Evolutionary conservation across 2,797 vertebrate genomes (phyloP).

Genomic region (Sebastolobus alascanus): DNA sequence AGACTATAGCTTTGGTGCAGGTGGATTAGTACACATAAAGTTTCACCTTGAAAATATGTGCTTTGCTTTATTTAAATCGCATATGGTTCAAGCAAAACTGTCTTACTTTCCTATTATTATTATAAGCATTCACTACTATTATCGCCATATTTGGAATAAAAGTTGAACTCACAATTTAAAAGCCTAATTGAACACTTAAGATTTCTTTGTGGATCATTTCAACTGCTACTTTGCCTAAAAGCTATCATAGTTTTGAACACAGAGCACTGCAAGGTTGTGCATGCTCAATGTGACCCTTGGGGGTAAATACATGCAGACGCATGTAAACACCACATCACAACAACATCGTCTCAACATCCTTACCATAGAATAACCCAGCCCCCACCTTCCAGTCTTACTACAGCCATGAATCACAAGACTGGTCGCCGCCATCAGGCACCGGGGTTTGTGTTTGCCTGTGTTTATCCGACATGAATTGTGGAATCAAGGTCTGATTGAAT

Average conservation of each 20-base stretch:
- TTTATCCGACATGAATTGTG: not conserved
- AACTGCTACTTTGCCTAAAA: not conserved
- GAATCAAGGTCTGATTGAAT: conserved; percentile 13
- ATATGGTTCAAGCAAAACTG: not conserved
- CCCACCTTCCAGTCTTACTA: conserved; percentile 32
- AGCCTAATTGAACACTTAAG: not conserved
- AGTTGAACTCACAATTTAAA: not conserved
- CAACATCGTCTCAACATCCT: conserved; percentile 14
- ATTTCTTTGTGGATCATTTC: not conserved
- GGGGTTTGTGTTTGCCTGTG: conserved; percentile 1
- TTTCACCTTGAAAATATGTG: conserved; percentile 53
- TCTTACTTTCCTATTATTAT: conserved; percentile 5
- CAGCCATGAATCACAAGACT: conserved; percentile 55
- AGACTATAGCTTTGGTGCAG: conserved; percentile 36
- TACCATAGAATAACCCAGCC: conserved; percentile 27
- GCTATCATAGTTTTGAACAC: conserved; percentile 9
- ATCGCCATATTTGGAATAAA: not conserved
- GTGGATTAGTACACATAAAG: conserved; percentile 40
- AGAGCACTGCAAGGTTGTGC: conserved; percentile 1
- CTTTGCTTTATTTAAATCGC: not conserved
- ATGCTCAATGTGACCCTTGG: conserved; percentile 31
- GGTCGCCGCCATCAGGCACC: conserved; percentile 35
- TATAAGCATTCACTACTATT: not conserved
- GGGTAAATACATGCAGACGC: conserved; percentile 44
- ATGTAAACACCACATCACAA: conserved; percentile 44